These are phyloP conservation scores for Drosophila demipolita DNA, from an alignment of 2,888 invertebrate genomes.

Conservation along the genomic window DNA sequence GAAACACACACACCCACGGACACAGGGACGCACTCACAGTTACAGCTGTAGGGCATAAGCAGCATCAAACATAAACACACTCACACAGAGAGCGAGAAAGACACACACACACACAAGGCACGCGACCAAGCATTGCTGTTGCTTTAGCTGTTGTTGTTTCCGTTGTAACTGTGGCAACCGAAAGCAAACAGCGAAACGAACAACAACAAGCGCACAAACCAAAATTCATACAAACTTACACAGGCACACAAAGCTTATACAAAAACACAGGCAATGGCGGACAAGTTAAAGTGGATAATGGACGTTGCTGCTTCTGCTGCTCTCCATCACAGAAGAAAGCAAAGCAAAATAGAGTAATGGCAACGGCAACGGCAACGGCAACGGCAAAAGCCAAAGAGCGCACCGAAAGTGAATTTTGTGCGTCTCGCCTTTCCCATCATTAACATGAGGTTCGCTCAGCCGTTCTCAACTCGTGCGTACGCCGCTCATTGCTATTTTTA, in stretches of 20 bases:
- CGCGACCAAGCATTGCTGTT: conserved; percentile 49
- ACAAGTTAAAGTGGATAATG: conserved; percentile 78
- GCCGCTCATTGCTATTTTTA: conserved; percentile 71
- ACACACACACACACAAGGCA: conserved; percentile 31
- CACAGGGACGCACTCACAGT: conserved; percentile 43
- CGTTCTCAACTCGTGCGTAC: conserved; percentile 45
- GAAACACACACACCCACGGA: conserved; percentile 20
- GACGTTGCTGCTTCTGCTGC: conserved; percentile 52
- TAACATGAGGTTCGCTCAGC: neutral
- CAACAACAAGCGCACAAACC: conserved; percentile 55
- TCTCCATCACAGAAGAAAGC: conserved; percentile 32
- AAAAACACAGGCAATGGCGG: conserved; percentile 43
- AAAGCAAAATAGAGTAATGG: conserved; percentile 11
- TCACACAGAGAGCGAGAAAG: conserved; percentile 23
- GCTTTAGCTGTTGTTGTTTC: conserved; percentile 22
- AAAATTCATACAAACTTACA: conserved; percentile 33
- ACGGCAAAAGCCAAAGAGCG: conserved; percentile 52
- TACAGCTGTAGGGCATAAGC: conserved; percentile 61
- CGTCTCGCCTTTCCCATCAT: conserved; percentile 5
- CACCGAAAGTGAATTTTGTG: conserved; percentile 38
- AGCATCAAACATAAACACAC: conserved; percentile 53
- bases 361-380: conserved; percentile 34
- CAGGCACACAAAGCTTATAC: conserved; percentile 21
- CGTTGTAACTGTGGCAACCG: conserved; percentile 61
- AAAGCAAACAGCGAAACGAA: conserved; percentile 76